Evolutionary conservation across 1,140 invertebrate genomes (phyloP), one percentile per base, ranked within the genome.

Genomic region (Lepidurus couesii): DNA sequence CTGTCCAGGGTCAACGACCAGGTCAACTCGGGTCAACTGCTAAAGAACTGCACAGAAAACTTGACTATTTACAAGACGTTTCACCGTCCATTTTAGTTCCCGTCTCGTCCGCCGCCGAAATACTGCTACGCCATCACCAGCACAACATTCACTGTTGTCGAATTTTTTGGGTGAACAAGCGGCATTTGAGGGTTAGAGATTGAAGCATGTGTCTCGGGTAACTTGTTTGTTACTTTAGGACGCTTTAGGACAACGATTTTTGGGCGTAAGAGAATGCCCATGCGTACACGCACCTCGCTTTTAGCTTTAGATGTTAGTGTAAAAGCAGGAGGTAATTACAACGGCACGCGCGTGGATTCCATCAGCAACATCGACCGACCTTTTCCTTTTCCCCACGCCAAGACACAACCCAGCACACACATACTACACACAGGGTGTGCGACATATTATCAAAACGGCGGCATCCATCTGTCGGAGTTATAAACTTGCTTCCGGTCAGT

Each of bases 401-500:
- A 65, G 53, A 65, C 16, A 16, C 10, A 10, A 47, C 45, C 45
- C 45, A 65, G 16, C 16, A n/a, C 53, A 65, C 53, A 65, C 53
- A 65, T 21, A 65, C 16, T 21, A 65, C 53, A 21, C 53, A 65
- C 53, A 65, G 21, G 53, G 21, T 65, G 53, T 65, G 53, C 53
- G 9, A 65, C 53, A 65, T 21, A 65, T 65, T 65, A 65, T 7
- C 53, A 65, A n/a, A 65, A 65, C 53, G 53, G 53, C 53, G 53
- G 53, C 53, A 65, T 65, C 53, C 53, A 65, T 65, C 53, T 65
- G 53, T 65, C 53, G n/a, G 53, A 65, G 53, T 65, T 65, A 65
- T 65, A 65, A 65, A 65, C 21, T 65, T 65, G 21, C 21, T 65
- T 65, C 53, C 53, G 53, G 53, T 65, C 53, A 65, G 53, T 65